These are phyloP conservation scores for Spodoptera picta DNA, from an alignment of 2,888 invertebrate genomes.

Conservation along the genomic window DNA sequence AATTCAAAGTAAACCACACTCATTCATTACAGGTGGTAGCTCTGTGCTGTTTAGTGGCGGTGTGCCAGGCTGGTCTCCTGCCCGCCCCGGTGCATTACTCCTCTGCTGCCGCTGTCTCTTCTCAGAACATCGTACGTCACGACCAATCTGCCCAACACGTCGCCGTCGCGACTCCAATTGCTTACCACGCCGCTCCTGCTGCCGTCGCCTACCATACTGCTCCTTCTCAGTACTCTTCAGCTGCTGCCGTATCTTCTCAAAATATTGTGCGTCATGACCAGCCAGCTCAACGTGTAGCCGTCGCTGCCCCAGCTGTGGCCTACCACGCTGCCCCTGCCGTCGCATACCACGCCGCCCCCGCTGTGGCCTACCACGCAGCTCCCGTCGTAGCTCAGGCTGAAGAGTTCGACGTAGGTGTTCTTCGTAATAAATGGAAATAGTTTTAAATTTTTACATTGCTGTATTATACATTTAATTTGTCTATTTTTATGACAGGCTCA, in stretches of 20 bases:
- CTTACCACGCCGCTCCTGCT: constrained; percentile 58
- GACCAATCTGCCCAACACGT: constrained; percentile 48
- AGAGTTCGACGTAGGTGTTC: constrained; percentile 17
- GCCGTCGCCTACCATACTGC: constrained; percentile 55
- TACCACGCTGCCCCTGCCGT: constrained; percentile 54
- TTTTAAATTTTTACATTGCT: too few relatives aligned
- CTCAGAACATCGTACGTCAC: constrained; percentile 74
- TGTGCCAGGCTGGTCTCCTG: constrained; percentile 63
- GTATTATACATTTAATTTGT: background rate
- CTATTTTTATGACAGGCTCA: constrained; percentile 20
- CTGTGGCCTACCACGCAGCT: constrained; percentile 62
- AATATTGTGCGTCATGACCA: constrained; percentile 67
- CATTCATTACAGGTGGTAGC: constrained; percentile 54
- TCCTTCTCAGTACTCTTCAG: constrained; percentile 58
- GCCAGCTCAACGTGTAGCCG: constrained; percentile 23
- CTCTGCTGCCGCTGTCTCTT: constrained; percentile 71
- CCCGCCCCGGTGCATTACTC: constrained; percentile 75
- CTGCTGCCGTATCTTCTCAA: constrained; percentile 69
- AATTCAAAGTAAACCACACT: too few relatives aligned
- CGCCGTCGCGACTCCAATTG: constrained; percentile 51
- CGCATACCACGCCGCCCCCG: constrained; percentile 40
- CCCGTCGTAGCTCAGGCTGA: constrained; percentile 57
- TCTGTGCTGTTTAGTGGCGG: constrained; percentile 61
- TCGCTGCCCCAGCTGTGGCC: constrained; percentile 35
- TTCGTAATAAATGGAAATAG: too few relatives aligned